Base-by-base conservation (phyloP, 2,113 vertebrate genomes). In the Oceanodroma tethys region DNA sequence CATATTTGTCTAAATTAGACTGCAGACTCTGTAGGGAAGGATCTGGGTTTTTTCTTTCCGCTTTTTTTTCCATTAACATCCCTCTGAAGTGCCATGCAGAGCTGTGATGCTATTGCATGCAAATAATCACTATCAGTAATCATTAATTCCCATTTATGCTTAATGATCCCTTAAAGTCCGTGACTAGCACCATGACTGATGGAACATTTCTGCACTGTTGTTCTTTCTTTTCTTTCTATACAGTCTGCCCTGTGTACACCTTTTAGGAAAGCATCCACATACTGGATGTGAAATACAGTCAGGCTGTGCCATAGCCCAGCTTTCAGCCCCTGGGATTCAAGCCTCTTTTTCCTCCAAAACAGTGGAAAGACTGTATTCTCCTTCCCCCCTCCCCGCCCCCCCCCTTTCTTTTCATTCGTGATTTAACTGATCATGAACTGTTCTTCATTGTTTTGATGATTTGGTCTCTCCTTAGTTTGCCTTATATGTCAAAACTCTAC, bases 321-420 rank as follows among this genome's bases (percentile, higher is more conserved):
- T 67, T 87, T 58, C 30, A 81, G 11, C 15, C 40, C 36, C 18
- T 84, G 62, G 25, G 19, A 70, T 87, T 53, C 2, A 2, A 87
- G 16, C 48, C 21, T 75, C 52, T 58, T 74, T 11, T 29, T 87
- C 53, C 36, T 82, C 19, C 70, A 87, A 62, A 86, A 74, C 2
- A 3, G 22, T 21, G 11, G 27, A 40, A 93, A 87, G 14, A 17
- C 30, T 74, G 2, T 70, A 11, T 83, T 78, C 1, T 55, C n/a
- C 14, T 7, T 7, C 14, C 2, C 0, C 3, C 3, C 2, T 7
- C 14, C 2, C 0, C 3, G 3, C 2, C 5, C 9, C 11, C 19
- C 2, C 8, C 4, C 18, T 34, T 62, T 65, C 16, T 76, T 95
- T 91, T 63, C 3, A 63, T 60, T 86, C 0, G 1, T 8, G 1